Evolutionary conservation across 2,113 vertebrate species (phyloP).

Genomic region (Cathartes aura): DNA sequence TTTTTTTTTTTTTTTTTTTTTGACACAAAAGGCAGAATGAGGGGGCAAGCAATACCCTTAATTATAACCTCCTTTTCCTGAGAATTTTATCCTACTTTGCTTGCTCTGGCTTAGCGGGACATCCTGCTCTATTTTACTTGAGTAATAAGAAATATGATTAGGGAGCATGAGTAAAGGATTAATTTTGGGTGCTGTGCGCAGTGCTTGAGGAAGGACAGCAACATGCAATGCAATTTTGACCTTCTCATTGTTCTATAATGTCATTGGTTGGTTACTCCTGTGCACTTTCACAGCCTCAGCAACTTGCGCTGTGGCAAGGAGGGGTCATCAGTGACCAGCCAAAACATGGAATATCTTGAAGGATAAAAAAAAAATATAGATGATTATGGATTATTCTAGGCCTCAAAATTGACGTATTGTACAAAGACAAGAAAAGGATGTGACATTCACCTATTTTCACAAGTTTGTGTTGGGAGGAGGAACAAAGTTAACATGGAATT

Average conservation of each 20-base stretch:
- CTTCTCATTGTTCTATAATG: conserved; percentile 46
- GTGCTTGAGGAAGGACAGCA: conserved; percentile 32
- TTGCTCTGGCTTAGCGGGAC: conserved; percentile 28
- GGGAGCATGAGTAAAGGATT: conserved; percentile 38
- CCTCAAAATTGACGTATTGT: not conserved
- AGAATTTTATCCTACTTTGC: conserved; percentile 16
- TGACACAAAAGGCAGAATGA: conserved; percentile 34
- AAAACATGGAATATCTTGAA: not conserved
- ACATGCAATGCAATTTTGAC: conserved; percentile 21
- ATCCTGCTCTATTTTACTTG: conserved; percentile 16
- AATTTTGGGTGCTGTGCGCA: conserved; percentile 37
- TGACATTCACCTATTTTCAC: not conserved
- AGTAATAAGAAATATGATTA: not conserved
- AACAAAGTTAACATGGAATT: not conserved
- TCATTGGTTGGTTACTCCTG: conserved; percentile 41
- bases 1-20: conserved; percentile 14
- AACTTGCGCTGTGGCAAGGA: conserved; percentile 16
- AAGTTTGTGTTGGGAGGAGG: not conserved
- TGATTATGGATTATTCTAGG: not conserved
- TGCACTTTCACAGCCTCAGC: conserved; percentile 9
- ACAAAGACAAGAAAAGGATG: not conserved
- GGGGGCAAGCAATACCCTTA: conserved; percentile 36
- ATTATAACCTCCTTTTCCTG: conserved; percentile 24
- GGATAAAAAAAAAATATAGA: not conserved
- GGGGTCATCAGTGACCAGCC: conserved; percentile 21